Evolutionary conservation across 2,888 invertebrate genomes (phyloP).

Genomic region (Gerris lacustris): DNA sequence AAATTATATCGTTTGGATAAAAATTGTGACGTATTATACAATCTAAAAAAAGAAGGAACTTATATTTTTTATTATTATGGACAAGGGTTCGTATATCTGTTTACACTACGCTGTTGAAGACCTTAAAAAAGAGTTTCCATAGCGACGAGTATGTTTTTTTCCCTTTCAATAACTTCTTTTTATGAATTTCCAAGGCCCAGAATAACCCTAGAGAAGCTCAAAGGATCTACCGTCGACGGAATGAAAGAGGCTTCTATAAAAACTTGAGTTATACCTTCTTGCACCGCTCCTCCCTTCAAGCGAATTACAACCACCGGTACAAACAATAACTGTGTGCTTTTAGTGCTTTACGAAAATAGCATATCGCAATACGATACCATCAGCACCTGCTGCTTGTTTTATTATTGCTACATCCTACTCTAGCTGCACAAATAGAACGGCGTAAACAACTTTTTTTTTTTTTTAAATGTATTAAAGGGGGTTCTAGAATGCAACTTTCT

Average conservation of each 20-base stretch:
- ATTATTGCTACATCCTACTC: background rate
- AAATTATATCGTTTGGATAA: too few relatives aligned
- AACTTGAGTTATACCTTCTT: background rate
- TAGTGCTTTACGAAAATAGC: background rate
- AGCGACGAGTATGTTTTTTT: too few relatives aligned
- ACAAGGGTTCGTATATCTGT: too few relatives aligned
- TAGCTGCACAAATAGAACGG: too few relatives aligned
- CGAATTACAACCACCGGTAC: background rate
- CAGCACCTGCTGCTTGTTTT: constrained; percentile 5
- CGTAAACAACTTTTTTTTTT: too few relatives aligned
- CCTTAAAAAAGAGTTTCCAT: too few relatives aligned
- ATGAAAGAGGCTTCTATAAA: background rate
- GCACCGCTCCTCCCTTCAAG: background rate
- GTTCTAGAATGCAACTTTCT: too few relatives aligned
- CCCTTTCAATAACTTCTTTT: background rate
- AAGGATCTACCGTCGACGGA: background rate
- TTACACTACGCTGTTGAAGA: too few relatives aligned
- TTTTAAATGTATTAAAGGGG: too few relatives aligned
- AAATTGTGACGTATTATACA: too few relatives aligned
- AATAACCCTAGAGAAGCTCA: background rate
- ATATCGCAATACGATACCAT: background rate
- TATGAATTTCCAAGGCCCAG: background rate
- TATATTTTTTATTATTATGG: too few relatives aligned
- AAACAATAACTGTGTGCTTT: background rate
- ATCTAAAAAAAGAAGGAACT: too few relatives aligned